A percentile compares a stretch with the other conserved stretches of the same genome.
These are phyloP conservation scores for Lagorchestes hirsutus DNA, from an alignment of 2,797 vertebrate genomes.

Conservation along the genomic window DNA sequence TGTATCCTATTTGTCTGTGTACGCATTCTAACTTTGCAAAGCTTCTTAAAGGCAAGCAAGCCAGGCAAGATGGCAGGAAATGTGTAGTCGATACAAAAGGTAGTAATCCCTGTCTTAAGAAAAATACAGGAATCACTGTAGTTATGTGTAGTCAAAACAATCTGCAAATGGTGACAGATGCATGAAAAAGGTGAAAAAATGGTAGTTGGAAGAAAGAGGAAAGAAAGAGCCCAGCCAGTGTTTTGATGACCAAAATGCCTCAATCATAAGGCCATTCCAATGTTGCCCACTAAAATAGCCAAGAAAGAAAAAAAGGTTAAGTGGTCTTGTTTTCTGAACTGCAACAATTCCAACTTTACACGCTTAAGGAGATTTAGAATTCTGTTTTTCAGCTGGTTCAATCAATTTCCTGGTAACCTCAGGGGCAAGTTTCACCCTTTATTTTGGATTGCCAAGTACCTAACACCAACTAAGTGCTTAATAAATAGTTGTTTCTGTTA, in stretches of 20 bases:
- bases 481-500: background rate
- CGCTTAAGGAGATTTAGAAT: background rate
- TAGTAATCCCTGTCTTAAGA: background rate
- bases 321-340: background rate
- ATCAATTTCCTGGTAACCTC: background rate
- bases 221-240: background rate
- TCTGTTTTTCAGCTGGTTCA: background rate
- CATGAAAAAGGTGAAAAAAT: background rate
- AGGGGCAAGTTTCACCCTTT: background rate
- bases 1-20: background rate
- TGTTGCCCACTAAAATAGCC: background rate
- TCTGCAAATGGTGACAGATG: background rate
- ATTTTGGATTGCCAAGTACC: background rate
- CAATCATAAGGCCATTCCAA: background rate
- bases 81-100: background rate
- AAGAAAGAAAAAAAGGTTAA: background rate
- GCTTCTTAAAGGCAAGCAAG: background rate
- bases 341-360: background rate
- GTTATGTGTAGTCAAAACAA: background rate
- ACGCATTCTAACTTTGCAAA: background rate
- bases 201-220: background rate
- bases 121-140: background rate
- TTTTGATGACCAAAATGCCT: background rate
- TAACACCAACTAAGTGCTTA: background rate
- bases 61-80: background rate